Evolutionary conservation across 2,888 invertebrate species (phyloP), one percentile per base, ranked within the genome.

Genomic region (Laothoe populi): DNA sequence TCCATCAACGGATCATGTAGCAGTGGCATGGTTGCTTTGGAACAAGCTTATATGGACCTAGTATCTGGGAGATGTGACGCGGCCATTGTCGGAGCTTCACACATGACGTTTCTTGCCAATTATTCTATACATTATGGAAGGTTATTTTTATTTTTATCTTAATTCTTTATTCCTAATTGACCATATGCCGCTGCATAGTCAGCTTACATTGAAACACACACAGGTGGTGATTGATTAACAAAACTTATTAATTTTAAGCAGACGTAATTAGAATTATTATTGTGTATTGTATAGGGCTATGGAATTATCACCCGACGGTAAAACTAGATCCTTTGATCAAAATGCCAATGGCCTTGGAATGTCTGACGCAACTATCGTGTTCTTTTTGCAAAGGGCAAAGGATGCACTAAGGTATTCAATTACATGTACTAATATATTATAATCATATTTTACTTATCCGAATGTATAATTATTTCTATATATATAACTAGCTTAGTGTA

Each of bases 291-390:
- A n/a, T 65, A 88, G 87, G 70, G 74, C 77, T 23, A 73, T 83
- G 60, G 69, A 67, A 3, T 85, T 98, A 10, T 96, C 97, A 21
- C 83, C 90, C 3, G 96, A 98, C 69, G 98, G 98, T 0, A 94
- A 94, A 68, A 98, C 98, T 74, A 97, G 96, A 74, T 95, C 96
- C 0, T 99, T 99, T 81, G 98, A 99, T 83, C 94, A 95, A 58
- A 92, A 95, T 61, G 96, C 95, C 1, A 92, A 95, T 72, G 97
- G 97, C 0, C 97, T 96, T 73, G 95, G 94, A 0, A 94, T 96
- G 59, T 95, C 96, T 46, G 97, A 97, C 83, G 95, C 96, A 0
- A 83, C 96, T 4, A 94, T 94, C 53, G 94, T 95, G 0, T 69
- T 97, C 11, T 94, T 95, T 63, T 79, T 97, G 4, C 97, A 97